A percentile compares a stretch with the other conserved stretches of the same genome.
Conservation (phyloP, 2,113 vertebrate species). For the Elephas maximus region DNA sequence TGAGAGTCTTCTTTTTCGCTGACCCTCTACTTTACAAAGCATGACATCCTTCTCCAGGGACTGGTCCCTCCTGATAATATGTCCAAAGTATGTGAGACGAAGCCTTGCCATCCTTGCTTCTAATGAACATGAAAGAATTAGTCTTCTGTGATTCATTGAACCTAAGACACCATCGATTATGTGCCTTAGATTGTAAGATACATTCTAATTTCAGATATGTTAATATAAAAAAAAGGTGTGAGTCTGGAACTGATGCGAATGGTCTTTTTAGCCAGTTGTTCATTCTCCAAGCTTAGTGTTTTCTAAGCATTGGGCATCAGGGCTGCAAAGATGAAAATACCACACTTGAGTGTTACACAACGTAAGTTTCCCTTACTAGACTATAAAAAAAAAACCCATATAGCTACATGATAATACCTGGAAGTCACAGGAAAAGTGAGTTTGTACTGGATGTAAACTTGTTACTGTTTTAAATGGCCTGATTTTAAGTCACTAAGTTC, state of each 20-base stretch:
- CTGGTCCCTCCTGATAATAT: no score
- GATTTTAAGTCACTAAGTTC: background rate
- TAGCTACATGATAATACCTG: background rate
- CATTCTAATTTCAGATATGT: background rate
- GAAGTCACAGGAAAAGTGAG: background rate
- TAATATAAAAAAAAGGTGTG: background rate
- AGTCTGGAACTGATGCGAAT: background rate
- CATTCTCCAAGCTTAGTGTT: background rate
- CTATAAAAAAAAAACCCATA: background rate
- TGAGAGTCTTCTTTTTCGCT: no score
- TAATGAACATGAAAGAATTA: background rate
- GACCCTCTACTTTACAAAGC: no score
- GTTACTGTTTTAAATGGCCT: constrained; percentile 26
- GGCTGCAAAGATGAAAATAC: constrained; percentile 6
- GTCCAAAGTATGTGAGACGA: no score
- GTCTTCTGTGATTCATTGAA: background rate
- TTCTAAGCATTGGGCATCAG: background rate
- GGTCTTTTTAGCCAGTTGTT: background rate
- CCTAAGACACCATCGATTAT: background rate
- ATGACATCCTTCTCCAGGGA: no score
- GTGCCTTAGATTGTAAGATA: background rate
- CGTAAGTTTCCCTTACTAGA: background rate
- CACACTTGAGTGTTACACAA: background rate
- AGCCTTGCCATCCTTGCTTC: no score
- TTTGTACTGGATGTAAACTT: background rate